These are phyloP conservation scores for Lymantria dispar DNA, from an alignment of 2,888 invertebrate species.

Conservation along the genomic window DNA sequence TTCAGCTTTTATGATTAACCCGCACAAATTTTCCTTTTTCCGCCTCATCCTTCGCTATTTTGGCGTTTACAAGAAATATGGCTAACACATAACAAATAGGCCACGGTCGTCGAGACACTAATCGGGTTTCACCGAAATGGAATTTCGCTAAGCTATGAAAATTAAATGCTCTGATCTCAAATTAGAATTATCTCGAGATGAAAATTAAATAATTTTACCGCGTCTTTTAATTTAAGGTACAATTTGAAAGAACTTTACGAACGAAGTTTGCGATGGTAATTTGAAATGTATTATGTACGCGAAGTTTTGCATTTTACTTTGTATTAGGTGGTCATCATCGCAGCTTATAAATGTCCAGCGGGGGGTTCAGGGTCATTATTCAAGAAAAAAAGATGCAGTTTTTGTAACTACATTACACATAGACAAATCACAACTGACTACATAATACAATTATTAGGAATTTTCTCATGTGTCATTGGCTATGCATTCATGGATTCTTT, in stretches of 20 bases:
- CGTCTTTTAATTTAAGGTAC: conserved; percentile 53
- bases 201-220: conserved; percentile 62
- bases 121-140: conserved; percentile 61
- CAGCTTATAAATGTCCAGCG: conserved; percentile 9
- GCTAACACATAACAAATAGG: conserved; percentile 56
- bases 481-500: too few relatives aligned
- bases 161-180: conserved; percentile 60
- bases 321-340: conserved; percentile 10
- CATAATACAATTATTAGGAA: too few relatives aligned
- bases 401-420: conserved; percentile 6
- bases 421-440: too few relatives aligned
- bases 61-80: conserved; percentile 25
- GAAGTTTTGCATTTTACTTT: conserved; percentile 13
- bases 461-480: too few relatives aligned
- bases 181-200: conserved; percentile 59
- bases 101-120: conserved; percentile 60
- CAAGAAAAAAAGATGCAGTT: conserved; percentile 9
- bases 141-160: conserved; percentile 65
- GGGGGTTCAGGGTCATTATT: conserved; percentile 1
- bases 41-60: conserved; percentile 34
- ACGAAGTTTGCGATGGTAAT: conserved; percentile 39
- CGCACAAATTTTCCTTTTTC: conserved; percentile 40
- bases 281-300: conserved; percentile 24
- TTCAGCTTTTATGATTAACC: conserved; percentile 65
- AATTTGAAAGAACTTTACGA: conserved; percentile 48